These are phyloP conservation scores for Rhagoletis pomonella DNA, from an alignment of 1,140 invertebrate species.

Conservation along the genomic window DNA sequence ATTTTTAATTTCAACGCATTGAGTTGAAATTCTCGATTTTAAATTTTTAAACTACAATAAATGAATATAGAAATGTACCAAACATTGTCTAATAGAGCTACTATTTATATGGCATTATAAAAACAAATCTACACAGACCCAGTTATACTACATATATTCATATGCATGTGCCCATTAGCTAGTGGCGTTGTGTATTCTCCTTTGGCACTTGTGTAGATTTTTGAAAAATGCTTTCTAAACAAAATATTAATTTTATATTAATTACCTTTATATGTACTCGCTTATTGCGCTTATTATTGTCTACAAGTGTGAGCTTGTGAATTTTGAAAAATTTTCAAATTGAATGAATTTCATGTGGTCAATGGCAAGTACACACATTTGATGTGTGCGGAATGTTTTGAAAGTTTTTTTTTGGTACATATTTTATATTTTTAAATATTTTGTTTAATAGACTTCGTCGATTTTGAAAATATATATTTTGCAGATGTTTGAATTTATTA, in stretches of 20 bases:
- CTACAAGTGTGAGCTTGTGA: slow-evolving; percentile 34
- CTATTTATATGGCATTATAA: not conserved
- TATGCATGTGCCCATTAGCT: not conserved
- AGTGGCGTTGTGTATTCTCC: no score
- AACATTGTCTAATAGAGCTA: slow-evolving; percentile 24
- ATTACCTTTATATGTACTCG: slow-evolving; percentile 46
- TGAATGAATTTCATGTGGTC: slow-evolving; percentile 29
- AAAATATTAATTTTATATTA: slow-evolving; percentile 50
- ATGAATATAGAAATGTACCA: slow-evolving; percentile 23
- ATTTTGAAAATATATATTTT: slow-evolving; percentile 24
- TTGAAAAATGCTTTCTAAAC: slow-evolving; percentile 42
- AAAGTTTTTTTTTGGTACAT: not conserved
- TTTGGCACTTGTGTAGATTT: not conserved
- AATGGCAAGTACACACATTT: slow-evolving; percentile 30
- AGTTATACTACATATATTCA: not conserved
- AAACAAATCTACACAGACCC: not conserved
- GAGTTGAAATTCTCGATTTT: slow-evolving; percentile 36
- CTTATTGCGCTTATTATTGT: slow-evolving; percentile 46
- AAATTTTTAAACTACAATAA: slow-evolving; percentile 35
- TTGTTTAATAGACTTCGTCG: not conserved
- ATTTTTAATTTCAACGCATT: slow-evolving; percentile 47
- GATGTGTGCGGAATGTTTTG: not conserved
- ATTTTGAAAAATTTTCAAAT: slow-evolving; percentile 9
- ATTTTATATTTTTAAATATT: slow-evolving; percentile 22
- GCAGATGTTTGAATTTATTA: slow-evolving; percentile 31